Conservation (phyloP, 2,797 vertebrate species). For the Gambelia wislizenii region DNA sequence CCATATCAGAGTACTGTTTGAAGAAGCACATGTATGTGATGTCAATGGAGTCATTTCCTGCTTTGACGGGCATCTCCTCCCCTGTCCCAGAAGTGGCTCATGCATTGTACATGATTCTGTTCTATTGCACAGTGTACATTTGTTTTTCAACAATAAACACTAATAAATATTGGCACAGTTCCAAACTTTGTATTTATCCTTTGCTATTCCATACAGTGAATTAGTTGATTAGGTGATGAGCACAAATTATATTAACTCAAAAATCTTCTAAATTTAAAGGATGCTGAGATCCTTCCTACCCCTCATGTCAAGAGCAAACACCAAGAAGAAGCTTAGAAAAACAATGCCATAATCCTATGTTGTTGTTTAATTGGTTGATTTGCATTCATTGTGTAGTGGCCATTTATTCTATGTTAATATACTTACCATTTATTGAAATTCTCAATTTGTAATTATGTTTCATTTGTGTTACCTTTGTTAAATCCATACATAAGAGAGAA, state of each 20-base stretch:
- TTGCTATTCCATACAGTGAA: not conserved
- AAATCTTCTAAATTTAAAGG: not conserved
- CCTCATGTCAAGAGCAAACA: not conserved
- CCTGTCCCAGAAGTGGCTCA: not conserved
- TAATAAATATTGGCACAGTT: not conserved
- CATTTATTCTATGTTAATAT: no score
- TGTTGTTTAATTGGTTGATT: no score
- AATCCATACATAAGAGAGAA: no score
- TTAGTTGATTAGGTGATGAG: conserved; percentile 7
- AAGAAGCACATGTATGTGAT: not conserved
- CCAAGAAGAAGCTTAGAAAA: not conserved
- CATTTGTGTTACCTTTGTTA: no score
- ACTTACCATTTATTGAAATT: no score
- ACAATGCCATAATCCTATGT: not conserved
- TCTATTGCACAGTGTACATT: not conserved
- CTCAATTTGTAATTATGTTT: no score
- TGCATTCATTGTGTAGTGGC: no score
- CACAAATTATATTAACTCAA: conserved; percentile 1
- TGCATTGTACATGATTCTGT: not conserved
- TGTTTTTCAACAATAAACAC: not conserved
- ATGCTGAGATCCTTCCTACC: not conserved
- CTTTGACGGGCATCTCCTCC: not conserved
- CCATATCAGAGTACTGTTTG: not conserved
- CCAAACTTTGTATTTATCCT: not conserved
- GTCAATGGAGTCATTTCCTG: not conserved